Evolutionary conservation across 2,888 invertebrate species (phyloP).

Genomic region (Uropetala carovei): DNA sequence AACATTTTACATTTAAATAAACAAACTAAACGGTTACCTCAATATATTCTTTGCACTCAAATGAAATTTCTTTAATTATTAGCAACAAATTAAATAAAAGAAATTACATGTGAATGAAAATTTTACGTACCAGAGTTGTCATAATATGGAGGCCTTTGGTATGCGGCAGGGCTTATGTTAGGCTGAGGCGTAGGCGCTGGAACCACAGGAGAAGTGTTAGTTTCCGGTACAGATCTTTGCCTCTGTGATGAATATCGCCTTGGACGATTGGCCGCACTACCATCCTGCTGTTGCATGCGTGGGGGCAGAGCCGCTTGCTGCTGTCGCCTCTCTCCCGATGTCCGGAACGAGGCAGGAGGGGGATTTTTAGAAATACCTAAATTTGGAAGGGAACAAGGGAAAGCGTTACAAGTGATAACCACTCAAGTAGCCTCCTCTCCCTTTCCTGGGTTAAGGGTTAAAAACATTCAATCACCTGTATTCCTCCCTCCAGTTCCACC

Average conservation of each 20-base stretch:
- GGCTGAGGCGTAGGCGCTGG: slow-evolving; percentile 24
- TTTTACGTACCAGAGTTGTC: slow-evolving; percentile 36
- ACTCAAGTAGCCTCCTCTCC: not conserved
- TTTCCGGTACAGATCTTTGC: slow-evolving; percentile 75
- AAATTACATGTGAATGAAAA: too few relatives aligned
- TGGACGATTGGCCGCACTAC: slow-evolving; percentile 76
- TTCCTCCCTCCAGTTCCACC: slow-evolving; percentile 12
- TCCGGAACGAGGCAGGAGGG: slow-evolving; percentile 16
- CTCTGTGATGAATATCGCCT: slow-evolving; percentile 84
- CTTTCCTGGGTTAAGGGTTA: not conserved
- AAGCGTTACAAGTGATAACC: not conserved
- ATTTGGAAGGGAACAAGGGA: not conserved
- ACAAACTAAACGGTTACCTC: too few relatives aligned
- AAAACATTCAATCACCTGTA: not conserved
- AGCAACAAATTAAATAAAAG: too few relatives aligned
- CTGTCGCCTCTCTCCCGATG: slow-evolving; percentile 59
- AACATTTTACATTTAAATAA: too few relatives aligned
- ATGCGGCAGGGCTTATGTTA: slow-evolving; percentile 45
- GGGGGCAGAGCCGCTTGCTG: slow-evolving; percentile 69
- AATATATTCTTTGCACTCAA: too few relatives aligned
- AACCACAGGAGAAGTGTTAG: slow-evolving; percentile 62
- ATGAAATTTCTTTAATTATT: too few relatives aligned
- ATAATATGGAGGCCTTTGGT: slow-evolving; percentile 53
- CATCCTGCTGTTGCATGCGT: slow-evolving; percentile 69
- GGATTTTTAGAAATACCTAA: slow-evolving; percentile 40